Conservation (phyloP, 37 sponge, comb jelly and placozoan species). For the Ephydatia muelleri region DNA sequence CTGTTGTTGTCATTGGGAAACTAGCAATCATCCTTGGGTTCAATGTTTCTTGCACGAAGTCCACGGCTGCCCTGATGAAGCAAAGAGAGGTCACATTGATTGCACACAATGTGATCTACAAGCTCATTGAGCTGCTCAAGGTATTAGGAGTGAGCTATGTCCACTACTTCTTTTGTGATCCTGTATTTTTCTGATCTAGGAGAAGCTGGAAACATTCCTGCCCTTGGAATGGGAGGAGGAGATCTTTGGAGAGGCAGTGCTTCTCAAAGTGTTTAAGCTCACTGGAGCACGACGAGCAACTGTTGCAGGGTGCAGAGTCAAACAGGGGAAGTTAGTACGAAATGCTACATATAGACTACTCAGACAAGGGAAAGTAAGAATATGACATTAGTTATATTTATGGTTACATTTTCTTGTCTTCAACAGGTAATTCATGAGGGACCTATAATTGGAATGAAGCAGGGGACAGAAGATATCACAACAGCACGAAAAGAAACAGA, state of each 20-base stretch:
- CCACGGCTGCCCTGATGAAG: slow-evolving; percentile 14
- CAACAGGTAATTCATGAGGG: slow-evolving; percentile 59
- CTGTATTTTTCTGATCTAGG: slow-evolving; percentile 26
- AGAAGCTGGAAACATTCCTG: slow-evolving; percentile 43
- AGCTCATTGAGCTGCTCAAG: slow-evolving; percentile 72
- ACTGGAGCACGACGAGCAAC: slow-evolving; percentile 36
- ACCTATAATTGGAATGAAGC: slow-evolving; percentile 42
- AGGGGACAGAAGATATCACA: slow-evolving; percentile 48
- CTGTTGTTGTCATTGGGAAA: neutral
- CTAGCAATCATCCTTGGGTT: slow-evolving; percentile 70
- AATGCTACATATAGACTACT: slow-evolving; percentile 44
- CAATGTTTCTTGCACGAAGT: slow-evolving; percentile 44
- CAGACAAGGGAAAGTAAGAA: slow-evolving; percentile 49
- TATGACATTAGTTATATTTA: neutral
- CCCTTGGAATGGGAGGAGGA: slow-evolving; percentile 60
- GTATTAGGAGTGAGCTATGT: slow-evolving; percentile 25
- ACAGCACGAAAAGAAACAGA: slow-evolving; percentile 73
- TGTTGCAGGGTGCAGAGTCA: slow-evolving; percentile 79
- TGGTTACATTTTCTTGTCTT: neutral
- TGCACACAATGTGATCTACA: slow-evolving; percentile 75
- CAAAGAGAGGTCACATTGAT: slow-evolving; percentile 39
- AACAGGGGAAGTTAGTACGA: slow-evolving; percentile 48
- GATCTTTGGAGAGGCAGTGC: slow-evolving; percentile 74
- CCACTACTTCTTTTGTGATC: neutral
- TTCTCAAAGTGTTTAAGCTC: slow-evolving; percentile 68